A percentile compares a stretch with the other conserved stretches of the same genome.
phyloP scores from a whole-genome alignment of 2,797 vertebrate genomes.

The Percopsis omiscomaycus region DNA sequence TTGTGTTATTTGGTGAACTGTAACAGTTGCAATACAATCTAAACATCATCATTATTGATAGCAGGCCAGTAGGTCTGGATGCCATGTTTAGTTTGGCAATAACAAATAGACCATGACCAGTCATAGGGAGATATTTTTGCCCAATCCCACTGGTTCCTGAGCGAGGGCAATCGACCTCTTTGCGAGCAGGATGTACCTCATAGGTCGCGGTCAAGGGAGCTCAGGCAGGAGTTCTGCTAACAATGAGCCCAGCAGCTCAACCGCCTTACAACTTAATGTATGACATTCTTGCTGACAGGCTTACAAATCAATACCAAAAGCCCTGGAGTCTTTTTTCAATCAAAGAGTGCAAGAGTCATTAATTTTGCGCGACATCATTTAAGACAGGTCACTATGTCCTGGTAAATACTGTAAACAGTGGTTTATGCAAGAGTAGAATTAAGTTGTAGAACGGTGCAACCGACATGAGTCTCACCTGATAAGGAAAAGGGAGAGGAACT shows the following conservation, averaged over 20 bases:
- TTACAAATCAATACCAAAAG: slow-evolving; percentile 56
- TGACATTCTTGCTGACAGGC: slow-evolving; percentile 33
- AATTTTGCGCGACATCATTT: slow-evolving; percentile 12
- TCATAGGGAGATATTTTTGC: neutral
- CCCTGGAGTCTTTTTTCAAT: slow-evolving; percentile 34
- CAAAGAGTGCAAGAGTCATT: slow-evolving; percentile 16
- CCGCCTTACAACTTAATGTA: slow-evolving; percentile 26
- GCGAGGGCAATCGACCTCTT: slow-evolving; percentile 15
- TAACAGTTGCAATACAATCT: neutral
- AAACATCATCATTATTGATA: slow-evolving; percentile 12
- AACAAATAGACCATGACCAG: slow-evolving; percentile 30
- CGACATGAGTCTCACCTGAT: slow-evolving; percentile 79
- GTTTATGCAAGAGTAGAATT: neutral
- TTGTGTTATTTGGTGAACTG: neutral
- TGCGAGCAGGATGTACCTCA: slow-evolving; percentile 17
- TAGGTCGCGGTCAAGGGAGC: slow-evolving; percentile 36
- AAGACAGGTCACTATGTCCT: neutral
- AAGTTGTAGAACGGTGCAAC: neutral
- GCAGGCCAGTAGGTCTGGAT: neutral
- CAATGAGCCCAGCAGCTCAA: slow-evolving; percentile 16
- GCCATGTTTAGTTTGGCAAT: slow-evolving; percentile 15
- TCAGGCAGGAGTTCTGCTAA: slow-evolving; percentile 16
- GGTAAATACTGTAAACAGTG: neutral
- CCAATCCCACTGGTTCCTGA: slow-evolving; percentile 3
- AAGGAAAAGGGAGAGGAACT: slow-evolving; percentile 87